Percentiles rank a stretch among this genome's conserved stretches.
Conservation (phyloP, 1,140 invertebrate genomes). For the Rhyzopertha dominica region DNA sequence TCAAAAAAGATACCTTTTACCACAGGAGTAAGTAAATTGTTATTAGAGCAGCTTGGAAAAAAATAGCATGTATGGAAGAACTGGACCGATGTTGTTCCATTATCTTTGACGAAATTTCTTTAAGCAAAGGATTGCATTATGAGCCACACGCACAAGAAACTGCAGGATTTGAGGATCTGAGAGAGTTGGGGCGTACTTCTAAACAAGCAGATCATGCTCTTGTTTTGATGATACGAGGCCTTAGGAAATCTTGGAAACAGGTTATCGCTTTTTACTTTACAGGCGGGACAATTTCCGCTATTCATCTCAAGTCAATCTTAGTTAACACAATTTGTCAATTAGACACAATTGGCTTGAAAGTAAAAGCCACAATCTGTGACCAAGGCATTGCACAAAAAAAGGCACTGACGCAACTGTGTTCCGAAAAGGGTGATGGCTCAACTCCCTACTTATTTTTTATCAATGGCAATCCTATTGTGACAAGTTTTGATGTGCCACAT, state of each 20-base stretch:
- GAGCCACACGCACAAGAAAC: too few relatives aligned
- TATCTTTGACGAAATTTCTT: too few relatives aligned
- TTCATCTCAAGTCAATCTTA: constrained; percentile 4
- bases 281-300: neutral
- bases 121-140: too few relatives aligned
- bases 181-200: too few relatives aligned
- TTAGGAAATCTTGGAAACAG: constrained; percentile 14
- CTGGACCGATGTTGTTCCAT: too few relatives aligned
- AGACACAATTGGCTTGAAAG: constrained; percentile 13
- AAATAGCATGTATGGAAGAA: too few relatives aligned
- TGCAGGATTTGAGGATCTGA: too few relatives aligned
- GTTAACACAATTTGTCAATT: constrained; percentile 9
- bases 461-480: constrained; percentile 12
- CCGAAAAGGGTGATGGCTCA: constrained; percentile 5
- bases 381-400: constrained; percentile 19
- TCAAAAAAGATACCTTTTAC: too few relatives aligned
- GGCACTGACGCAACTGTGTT: too few relatives aligned
- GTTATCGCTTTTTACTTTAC: constrained; percentile 12
- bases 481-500: constrained; percentile 20
- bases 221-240: constrained; percentile 15
- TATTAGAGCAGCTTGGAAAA: too few relatives aligned
- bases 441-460: constrained; percentile 14
- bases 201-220: constrained; percentile 17
- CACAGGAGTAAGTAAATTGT: too few relatives aligned
- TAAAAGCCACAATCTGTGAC: constrained; percentile 20